Evolutionary conservation across 2,113 vertebrate species (phyloP).

Genomic region (Podilymbus podiceps): DNA sequence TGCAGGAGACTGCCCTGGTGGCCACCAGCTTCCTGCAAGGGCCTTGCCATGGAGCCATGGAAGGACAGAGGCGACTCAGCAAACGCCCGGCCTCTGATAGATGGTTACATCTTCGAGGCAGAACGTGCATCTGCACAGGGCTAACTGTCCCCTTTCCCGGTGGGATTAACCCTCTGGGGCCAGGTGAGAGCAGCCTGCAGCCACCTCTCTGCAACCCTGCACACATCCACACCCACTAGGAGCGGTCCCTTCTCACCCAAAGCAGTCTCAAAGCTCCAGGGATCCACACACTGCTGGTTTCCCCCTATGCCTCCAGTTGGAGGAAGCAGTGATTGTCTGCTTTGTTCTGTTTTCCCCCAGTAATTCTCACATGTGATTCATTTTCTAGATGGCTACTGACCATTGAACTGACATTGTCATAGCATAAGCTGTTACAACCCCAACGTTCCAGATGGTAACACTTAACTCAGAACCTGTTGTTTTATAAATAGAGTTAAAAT

Average conservation of each 20-base stretch:
- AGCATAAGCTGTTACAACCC: background rate
- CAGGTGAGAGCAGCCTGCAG: background rate
- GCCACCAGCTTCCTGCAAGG: background rate
- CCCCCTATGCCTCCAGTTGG: background rate
- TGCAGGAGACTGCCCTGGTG: background rate
- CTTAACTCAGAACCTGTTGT: background rate
- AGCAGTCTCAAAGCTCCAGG: background rate
- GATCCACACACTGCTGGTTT: background rate
- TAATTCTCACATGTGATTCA: background rate
- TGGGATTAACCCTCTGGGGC: background rate
- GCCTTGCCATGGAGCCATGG: background rate
- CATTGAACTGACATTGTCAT: background rate
- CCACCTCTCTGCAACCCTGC: background rate
- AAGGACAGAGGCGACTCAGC: background rate
- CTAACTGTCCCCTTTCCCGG: background rate
- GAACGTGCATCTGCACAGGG: background rate
- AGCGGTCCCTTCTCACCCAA: background rate
- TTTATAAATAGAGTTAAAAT: conserved; percentile 43
- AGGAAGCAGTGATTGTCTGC: background rate
- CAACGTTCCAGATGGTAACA: background rate
- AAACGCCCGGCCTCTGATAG: background rate
- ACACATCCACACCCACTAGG: background rate
- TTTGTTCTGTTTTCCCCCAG: background rate
- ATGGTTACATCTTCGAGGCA: background rate
- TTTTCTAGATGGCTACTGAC: background rate